Evolutionary conservation across 2,113 vertebrate genomes (phyloP).

Genomic region (Pteropus alecto): DNA sequence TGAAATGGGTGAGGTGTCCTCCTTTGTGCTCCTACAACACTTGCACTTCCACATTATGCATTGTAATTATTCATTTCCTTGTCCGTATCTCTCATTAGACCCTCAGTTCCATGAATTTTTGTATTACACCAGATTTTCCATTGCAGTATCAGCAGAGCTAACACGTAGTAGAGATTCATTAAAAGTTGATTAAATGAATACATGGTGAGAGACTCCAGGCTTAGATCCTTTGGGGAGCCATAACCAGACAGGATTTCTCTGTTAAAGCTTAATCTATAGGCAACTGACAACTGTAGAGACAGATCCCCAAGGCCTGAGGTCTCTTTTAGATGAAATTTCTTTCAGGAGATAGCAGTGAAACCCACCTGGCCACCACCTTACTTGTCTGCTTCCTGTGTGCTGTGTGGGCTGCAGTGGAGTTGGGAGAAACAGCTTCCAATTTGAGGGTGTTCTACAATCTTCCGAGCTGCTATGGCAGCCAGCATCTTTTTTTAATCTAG

Average conservation of each 20-base stretch:
- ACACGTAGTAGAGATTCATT: background rate
- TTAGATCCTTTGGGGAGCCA: background rate
- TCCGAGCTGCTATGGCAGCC: background rate
- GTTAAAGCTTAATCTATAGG: background rate
- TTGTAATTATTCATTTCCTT: background rate
- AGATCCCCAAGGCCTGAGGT: background rate
- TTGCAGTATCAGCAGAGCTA: background rate
- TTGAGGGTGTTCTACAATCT: background rate
- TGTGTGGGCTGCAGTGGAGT: background rate
- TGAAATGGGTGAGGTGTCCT: background rate
- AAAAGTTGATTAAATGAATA: slow-evolving; percentile 31
- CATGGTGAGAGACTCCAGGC: background rate
- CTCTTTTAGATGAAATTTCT: background rate
- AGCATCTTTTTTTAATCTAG: slow-evolving; percentile 16
- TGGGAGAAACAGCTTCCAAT: background rate
- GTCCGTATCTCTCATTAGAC: background rate
- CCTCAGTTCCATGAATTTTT: background rate
- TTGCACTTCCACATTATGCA: background rate
- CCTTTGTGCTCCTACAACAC: background rate
- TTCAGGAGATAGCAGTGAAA: background rate
- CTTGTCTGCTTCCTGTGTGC: background rate
- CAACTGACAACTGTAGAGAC: background rate
- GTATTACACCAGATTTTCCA: background rate
- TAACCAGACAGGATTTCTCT: slow-evolving; percentile 15
- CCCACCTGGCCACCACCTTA: background rate